Percentiles rank a stretch among this genome's conserved stretches.
Conservation (phyloP, 2,888 invertebrate species). For the Meta bourneti region DNA sequence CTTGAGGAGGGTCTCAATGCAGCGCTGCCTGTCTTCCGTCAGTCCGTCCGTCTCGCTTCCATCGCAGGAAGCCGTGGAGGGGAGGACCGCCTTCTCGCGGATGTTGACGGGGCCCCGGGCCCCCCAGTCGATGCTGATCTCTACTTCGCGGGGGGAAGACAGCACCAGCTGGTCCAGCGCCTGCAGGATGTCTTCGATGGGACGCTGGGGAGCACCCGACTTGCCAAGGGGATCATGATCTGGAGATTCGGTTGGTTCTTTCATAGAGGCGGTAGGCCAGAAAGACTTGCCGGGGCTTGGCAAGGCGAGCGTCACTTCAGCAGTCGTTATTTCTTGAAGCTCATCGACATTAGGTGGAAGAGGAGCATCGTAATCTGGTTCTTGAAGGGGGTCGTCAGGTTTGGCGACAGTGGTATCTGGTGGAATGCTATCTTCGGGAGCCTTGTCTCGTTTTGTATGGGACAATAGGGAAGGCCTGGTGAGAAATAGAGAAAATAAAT, state of each 20-base stretch:
- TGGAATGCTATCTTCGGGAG: neutral
- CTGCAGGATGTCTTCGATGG: conserved; percentile 68
- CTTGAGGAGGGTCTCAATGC: conserved; percentile 57
- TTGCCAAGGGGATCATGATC: no score
- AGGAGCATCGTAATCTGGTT: neutral
- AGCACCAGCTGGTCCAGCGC: conserved; percentile 65
- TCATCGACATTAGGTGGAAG: no score
- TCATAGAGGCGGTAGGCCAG: neutral
- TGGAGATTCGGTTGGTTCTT: no score
- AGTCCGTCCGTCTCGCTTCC: conserved; percentile 72
- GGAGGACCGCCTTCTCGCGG: conserved; percentile 61
- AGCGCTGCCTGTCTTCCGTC: conserved; percentile 28
- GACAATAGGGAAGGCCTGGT: conserved; percentile 21
- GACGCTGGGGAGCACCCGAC: conserved; percentile 12
- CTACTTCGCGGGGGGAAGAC: conserved; percentile 54
- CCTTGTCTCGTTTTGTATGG: neutral
- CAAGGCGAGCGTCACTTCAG: no score
- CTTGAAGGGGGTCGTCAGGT: neutral
- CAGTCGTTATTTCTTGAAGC: no score
- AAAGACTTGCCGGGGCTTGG: neutral
- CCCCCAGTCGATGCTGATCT: conserved; percentile 72
- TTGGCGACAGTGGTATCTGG: neutral
- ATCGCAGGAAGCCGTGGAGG: conserved; percentile 55
- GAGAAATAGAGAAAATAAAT: neutral
- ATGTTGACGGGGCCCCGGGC: conserved; percentile 55